Conservation (phyloP, 1,140 invertebrate genomes). For the Theocolax elegans region DNA sequence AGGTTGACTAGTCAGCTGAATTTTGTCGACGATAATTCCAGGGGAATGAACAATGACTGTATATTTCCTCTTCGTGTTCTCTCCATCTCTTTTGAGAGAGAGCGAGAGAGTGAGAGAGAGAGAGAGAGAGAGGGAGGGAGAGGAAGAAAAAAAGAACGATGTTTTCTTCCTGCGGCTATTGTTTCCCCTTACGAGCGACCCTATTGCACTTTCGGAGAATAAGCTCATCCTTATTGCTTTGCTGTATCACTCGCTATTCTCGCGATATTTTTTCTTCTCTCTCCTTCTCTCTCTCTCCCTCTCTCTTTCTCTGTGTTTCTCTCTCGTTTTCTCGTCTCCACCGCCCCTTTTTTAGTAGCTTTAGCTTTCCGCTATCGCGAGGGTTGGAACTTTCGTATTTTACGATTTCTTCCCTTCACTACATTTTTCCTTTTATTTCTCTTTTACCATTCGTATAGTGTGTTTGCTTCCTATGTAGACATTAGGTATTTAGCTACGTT, state of each 20-base stretch:
- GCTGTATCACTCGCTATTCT: conserved; percentile 32
- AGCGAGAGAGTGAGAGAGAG: not conserved
- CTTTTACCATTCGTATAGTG: conserved; percentile 5
- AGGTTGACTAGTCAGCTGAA: conserved; percentile 36
- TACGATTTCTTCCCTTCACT: conserved; percentile 12
- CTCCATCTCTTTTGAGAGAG: not conserved
- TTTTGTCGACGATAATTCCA: conserved; percentile 34
- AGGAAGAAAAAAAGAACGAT: conserved; percentile 29
- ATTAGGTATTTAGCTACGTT: conserved; percentile 3
- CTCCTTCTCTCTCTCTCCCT: conserved; percentile 15
- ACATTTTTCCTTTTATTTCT: conserved; percentile 14
- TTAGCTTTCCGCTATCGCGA: conserved; percentile 24
- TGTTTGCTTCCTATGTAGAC: conserved; percentile 41
- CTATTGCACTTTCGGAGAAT: conserved; percentile 32
- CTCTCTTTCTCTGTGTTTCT: conserved; percentile 2
- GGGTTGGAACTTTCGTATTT: conserved; percentile 18
- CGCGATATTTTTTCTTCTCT: conserved; percentile 36
- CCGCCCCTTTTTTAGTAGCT: not conserved
- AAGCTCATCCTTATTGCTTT: conserved; percentile 37
- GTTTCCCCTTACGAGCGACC: conserved; percentile 54
- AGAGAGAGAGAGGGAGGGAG: not conserved
- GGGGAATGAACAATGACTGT: conserved; percentile 27
- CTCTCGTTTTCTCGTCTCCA: not conserved
- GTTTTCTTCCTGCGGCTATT: conserved; percentile 52
- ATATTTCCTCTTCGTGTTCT: not conserved